A percentile compares a stretch with the other conserved stretches of the same genome.
Evolutionary conservation across 2,888 invertebrate genomes (phyloP).

Genomic region (Drosophila meridionalis): DNA sequence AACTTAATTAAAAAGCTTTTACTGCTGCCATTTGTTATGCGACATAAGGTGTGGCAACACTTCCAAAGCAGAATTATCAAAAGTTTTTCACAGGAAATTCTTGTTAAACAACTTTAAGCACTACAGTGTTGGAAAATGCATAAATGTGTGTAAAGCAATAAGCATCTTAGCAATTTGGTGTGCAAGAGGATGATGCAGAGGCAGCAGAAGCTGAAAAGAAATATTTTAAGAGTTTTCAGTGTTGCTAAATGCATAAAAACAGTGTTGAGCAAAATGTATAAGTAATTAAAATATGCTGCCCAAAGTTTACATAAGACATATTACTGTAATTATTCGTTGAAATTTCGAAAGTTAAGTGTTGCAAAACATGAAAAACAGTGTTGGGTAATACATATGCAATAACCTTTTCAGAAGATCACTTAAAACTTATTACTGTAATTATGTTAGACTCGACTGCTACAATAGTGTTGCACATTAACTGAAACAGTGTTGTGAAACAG

Average conservation of each 20-base stretch:
- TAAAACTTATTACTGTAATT: background rate
- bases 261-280: background rate
- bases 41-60: background rate
- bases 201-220: too few species aligned
- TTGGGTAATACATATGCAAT: background rate
- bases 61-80: background rate
- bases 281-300: background rate
- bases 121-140: conserved; percentile 1
- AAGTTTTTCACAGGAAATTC: background rate
- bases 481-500: background rate
- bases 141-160: background rate
- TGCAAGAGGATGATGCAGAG: background rate
- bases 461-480: too few species aligned
- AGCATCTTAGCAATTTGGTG: background rate
- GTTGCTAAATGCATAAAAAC: background rate
- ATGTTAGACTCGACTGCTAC: too few species aligned
- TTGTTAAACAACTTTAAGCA: background rate
- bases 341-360: background rate
- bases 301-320: too few species aligned
- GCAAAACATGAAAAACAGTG: background rate
- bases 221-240: background rate
- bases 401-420: background rate
- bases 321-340: too few species aligned
- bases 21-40: conserved; percentile 6
- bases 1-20: conserved; percentile 10